Conservation (phyloP, 2,888 invertebrate genomes). For the Euplagia quadripunctaria region DNA sequence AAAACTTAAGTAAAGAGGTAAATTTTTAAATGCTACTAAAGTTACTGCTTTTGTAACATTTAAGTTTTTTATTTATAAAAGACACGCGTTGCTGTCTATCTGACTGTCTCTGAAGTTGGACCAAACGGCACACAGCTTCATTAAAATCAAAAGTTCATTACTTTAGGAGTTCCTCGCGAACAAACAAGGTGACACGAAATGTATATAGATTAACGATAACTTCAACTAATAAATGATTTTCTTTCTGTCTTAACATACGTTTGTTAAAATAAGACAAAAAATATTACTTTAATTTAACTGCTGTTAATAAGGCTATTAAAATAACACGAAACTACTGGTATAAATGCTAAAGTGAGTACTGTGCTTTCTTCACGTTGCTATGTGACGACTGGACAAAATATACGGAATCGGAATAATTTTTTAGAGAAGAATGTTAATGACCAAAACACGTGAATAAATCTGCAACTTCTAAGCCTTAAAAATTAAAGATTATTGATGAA, state of each 20-base stretch:
- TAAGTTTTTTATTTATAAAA: too few species aligned
- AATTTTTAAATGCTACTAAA: too few species aligned
- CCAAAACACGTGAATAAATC: not conserved
- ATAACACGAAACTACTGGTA: not conserved
- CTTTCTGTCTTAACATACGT: not conserved
- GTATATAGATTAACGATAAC: too few species aligned
- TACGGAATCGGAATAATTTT: too few species aligned
- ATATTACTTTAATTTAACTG: not conserved
- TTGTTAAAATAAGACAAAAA: not conserved
- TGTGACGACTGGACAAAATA: not conserved
- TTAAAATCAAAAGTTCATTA: too few species aligned
- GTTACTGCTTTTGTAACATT: too few species aligned
- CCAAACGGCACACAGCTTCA: too few species aligned
- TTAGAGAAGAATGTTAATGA: not conserved
- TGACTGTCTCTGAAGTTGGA: too few species aligned
- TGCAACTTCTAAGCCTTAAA: not conserved
- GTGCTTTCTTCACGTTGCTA: not conserved
- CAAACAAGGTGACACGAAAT: too few species aligned
- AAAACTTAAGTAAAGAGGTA: too few species aligned
- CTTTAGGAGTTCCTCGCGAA: too few species aligned
- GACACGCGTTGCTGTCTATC: too few species aligned
- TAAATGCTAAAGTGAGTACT: not conserved
- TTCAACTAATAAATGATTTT: not conserved
- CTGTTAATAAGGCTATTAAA: not conserved
- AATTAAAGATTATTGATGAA: not conserved